Evolutionary conservation across 2,888 invertebrate genomes (phyloP).

Genomic region (Nemapogon koenigi): DNA sequence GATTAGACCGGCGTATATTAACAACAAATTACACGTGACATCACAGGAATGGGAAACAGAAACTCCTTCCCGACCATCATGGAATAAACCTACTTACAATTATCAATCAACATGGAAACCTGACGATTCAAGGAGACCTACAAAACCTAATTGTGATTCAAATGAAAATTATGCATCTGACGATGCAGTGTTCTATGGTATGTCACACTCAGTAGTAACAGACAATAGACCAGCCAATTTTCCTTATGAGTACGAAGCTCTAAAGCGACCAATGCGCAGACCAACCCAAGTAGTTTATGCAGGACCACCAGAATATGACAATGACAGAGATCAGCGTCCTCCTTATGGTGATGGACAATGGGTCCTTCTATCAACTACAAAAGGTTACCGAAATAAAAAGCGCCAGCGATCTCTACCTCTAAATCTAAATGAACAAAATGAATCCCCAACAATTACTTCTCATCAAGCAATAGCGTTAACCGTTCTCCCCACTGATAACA

Average conservation of each 20-base stretch:
- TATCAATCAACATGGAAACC: constrained; percentile 41
- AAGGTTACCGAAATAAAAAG: constrained; percentile 71
- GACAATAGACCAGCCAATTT: constrained; percentile 56
- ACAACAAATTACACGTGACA: constrained; percentile 40
- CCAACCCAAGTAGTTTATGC: constrained; percentile 59
- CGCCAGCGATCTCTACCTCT: constrained; percentile 49
- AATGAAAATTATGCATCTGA: constrained; percentile 36
- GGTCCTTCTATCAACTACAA: constrained; percentile 79
- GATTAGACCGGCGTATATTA: constrained; percentile 41
- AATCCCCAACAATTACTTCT: constrained; percentile 37
- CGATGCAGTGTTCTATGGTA: constrained; percentile 40
- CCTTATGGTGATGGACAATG: constrained; percentile 76
- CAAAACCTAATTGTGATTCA: constrained; percentile 48
- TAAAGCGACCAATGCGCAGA: constrained; percentile 42
- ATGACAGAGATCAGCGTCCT: constrained; percentile 65
- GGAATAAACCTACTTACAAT: constrained; percentile 36
- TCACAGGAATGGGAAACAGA: constrained; percentile 38
- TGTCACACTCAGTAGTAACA: constrained; percentile 50
- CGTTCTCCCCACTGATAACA: constrained; percentile 74
- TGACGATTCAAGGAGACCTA: constrained; percentile 46
- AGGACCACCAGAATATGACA: constrained; percentile 40
- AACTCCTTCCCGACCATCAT: constrained; percentile 44
- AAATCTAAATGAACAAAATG: constrained; percentile 27
- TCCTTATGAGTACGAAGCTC: constrained; percentile 51
- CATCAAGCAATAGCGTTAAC: constrained; percentile 69